Evolutionary conservation across 1,140 invertebrate genomes (phyloP).

Genomic region (Oncopeltus fasciatus): DNA sequence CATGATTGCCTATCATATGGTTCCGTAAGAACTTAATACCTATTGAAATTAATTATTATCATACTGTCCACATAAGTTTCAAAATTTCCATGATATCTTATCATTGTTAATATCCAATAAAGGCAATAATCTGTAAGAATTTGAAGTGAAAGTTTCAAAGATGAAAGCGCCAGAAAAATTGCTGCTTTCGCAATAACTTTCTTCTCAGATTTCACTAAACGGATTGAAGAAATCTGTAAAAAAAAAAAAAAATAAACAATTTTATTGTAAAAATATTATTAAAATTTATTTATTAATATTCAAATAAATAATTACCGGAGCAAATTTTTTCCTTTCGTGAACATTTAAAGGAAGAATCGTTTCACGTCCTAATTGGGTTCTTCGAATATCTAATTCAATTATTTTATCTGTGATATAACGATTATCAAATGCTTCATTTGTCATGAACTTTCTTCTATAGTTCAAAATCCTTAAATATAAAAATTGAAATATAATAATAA

Average conservation of each 20-base stretch:
- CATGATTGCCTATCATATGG: too few species aligned
- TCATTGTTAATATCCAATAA: constrained; percentile 52
- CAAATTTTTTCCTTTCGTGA: constrained; percentile 46
- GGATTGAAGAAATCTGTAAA: constrained; percentile 38
- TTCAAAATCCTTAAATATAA: constrained; percentile 39
- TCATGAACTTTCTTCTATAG: constrained; percentile 58
- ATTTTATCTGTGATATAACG: constrained; percentile 53
- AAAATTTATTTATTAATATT: neutral
- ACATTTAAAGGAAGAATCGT: constrained; percentile 53
- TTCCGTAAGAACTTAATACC: too few species aligned
- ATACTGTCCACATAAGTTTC: constrained; percentile 3
- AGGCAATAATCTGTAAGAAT: constrained; percentile 57
- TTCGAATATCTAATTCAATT: constrained; percentile 47
- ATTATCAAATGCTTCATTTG: constrained; percentile 57
- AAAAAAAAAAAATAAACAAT: too few species aligned
- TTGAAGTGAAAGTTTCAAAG: constrained; percentile 50
- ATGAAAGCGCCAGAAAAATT: constrained; percentile 42
- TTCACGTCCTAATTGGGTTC: constrained; percentile 40
- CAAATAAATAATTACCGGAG: constrained; percentile 32
- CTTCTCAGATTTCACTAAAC: constrained; percentile 44
- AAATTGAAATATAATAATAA: neutral
- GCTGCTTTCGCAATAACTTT: constrained; percentile 40
- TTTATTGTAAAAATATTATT: neutral
- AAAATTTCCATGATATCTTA: constrained; percentile 45
- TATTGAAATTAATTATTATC: neutral